phyloP scores from a whole-genome alignment of 2,797 vertebrate species.

The Arrhamphus sclerolepis region DNA sequence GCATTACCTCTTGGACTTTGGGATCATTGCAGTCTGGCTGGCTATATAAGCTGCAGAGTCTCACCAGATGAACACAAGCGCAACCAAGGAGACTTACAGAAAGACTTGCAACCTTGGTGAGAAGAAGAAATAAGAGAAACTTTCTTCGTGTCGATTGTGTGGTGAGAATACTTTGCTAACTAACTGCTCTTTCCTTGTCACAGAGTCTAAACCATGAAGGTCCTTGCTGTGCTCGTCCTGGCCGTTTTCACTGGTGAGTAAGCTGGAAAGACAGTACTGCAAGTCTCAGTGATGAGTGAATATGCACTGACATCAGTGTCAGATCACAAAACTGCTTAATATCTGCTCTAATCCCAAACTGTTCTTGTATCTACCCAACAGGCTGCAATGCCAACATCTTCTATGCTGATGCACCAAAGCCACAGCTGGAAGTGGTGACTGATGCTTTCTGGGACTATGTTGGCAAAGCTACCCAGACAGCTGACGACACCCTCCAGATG shows the following conservation, averaged over 20 bases:
- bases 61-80: conserved; percentile 42
- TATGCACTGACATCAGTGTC: background rate
- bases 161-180: background rate
- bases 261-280: background rate
- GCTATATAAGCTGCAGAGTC: conserved; percentile 60
- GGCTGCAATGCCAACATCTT: conserved; percentile 82
- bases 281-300: rapidly evolving
- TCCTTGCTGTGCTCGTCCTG: conserved; percentile 72
- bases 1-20: conserved; percentile 74
- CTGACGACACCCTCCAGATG: conserved; percentile 76
- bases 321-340: background rate
- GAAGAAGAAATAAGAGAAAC: conserved; percentile 8
- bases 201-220: conserved; percentile 73
- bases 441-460: conserved; percentile 84
- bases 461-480: conserved; percentile 73
- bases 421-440: conserved; percentile 77
- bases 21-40: conserved; percentile 39
- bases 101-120: conserved; percentile 58
- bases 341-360: background rate
- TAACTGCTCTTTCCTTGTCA: conserved; percentile 9
- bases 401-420: conserved; percentile 77
- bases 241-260: conserved; percentile 75
- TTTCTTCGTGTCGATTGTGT: background rate
- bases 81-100: conserved; percentile 47
- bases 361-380: conserved; percentile 37